Evolutionary conservation across 1,140 invertebrate genomes (phyloP).

Genomic region (Paraescarpia echinospica): DNA sequence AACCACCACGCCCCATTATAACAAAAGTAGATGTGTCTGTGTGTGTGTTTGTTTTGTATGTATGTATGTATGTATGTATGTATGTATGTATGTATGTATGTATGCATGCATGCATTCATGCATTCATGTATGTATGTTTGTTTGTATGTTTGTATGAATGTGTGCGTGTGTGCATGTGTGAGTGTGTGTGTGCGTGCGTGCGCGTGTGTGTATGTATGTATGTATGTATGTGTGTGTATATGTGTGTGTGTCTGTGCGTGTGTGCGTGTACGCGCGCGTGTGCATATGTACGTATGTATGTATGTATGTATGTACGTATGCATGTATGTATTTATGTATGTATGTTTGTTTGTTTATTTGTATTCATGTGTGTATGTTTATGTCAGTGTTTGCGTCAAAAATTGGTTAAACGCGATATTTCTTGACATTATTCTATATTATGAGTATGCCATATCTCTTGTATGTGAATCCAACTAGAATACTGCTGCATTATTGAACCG

Average conservation of each 20-base stretch:
- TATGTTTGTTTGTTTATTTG: not conserved
- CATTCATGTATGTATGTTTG: not conserved
- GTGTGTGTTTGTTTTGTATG: not conserved
- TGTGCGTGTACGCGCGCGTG: not conserved
- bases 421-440: no score
- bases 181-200: not conserved
- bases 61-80: constrained; percentile 10
- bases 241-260: not conserved
- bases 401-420: no score
- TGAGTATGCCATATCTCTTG: no score
- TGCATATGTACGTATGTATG: not conserved
- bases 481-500: no score
- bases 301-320: not conserved
- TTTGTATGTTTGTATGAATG: not conserved
- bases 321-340: not conserved
- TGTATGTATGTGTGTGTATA: no score
- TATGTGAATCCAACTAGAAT: no score
- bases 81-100: constrained; percentile 13
- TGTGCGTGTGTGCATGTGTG: not conserved
- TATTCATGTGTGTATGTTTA: no score
- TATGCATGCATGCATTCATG: not conserved
- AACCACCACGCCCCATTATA: no score
- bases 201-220: not conserved
- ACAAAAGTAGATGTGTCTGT: not conserved
- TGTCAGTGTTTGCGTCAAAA: no score